Evolutionary conservation across 1,140 invertebrate genomes (phyloP).

Genomic region (Drosophila nasuta): DNA sequence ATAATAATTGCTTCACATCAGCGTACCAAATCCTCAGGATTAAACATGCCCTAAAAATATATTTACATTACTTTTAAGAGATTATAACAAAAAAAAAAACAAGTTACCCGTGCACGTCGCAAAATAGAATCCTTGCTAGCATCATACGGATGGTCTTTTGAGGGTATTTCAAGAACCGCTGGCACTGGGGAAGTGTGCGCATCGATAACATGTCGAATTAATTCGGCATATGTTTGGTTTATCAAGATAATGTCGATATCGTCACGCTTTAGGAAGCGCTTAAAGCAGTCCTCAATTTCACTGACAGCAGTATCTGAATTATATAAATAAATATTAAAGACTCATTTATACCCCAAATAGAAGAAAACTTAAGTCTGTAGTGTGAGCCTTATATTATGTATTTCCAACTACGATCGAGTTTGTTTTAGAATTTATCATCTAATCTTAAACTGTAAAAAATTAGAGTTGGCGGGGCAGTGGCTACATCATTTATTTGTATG

Average conservation of each 20-base stretch:
- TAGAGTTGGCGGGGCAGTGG: too few species aligned
- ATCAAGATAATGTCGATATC: slow-evolving; percentile 99
- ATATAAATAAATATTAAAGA: background rate
- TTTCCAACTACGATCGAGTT: too few species aligned
- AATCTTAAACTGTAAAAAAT: too few species aligned
- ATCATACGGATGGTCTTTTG: slow-evolving; percentile 99
- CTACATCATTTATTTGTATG: too few species aligned
- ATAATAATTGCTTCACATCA: slow-evolving; percentile 38
- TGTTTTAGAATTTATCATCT: too few species aligned
- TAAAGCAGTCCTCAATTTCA: slow-evolving; percentile 99
- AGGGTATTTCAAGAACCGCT: slow-evolving; percentile 99
- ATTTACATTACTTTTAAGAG: background rate
- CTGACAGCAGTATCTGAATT: slow-evolving; percentile 94
- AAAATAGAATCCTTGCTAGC: slow-evolving; percentile 99
- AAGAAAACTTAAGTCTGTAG: too few species aligned
- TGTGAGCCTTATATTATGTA: too few species aligned
- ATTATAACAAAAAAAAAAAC: slow-evolving; percentile 13
- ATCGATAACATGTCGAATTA: slow-evolving; percentile 99
- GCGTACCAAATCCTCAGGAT: slow-evolving; percentile 91
- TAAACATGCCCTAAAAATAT: slow-evolving; percentile 92
- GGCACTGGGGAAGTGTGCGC: slow-evolving; percentile 96
- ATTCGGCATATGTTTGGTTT: slow-evolving; percentile 99
- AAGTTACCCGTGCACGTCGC: slow-evolving; percentile 93
- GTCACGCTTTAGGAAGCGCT: slow-evolving; percentile 96
- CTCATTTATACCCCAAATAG: too few species aligned